Conservation (phyloP, 92 coral and sea anemone species). For the Zoanthus gigantus region DNA sequence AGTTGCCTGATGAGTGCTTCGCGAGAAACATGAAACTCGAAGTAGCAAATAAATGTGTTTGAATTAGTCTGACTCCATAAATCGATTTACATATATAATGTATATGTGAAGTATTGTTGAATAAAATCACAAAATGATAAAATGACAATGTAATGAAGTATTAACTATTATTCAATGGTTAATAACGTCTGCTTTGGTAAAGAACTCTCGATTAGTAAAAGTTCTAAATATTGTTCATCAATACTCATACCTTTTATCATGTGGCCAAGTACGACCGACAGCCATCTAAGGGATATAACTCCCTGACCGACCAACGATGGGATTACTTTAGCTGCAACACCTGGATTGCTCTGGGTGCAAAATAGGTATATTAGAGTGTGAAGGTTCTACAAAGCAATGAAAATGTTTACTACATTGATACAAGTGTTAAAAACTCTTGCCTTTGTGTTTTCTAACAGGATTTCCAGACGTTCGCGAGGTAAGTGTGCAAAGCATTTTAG, state of each 20-base stretch:
- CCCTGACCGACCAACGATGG: background rate
- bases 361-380: background rate
- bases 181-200: too few relatives aligned
- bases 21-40: too few relatives aligned
- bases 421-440: constrained; percentile 25
- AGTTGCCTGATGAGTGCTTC: too few relatives aligned
- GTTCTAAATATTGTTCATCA: background rate
- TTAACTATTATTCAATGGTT: too few relatives aligned
- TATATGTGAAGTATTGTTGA: too few relatives aligned
- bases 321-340: constrained; percentile 12
- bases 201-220: too few relatives aligned
- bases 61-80: too few relatives aligned
- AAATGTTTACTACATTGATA: background rate
- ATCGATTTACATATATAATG: too few relatives aligned
- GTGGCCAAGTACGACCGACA: background rate
- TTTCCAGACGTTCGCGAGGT: constrained; percentile 46
- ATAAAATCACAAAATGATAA: too few relatives aligned
- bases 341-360: background rate
- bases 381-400: background rate
- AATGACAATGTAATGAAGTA: too few relatives aligned
- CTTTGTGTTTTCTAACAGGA: constrained; percentile 43
- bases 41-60: too few relatives aligned
- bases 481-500: constrained; percentile 55
- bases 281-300: constrained; percentile 2
- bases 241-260: background rate